These are phyloP conservation scores for Anarrhichthys ocellatus DNA, from an alignment of 2,113 vertebrate genomes.

Conservation along the genomic window DNA sequence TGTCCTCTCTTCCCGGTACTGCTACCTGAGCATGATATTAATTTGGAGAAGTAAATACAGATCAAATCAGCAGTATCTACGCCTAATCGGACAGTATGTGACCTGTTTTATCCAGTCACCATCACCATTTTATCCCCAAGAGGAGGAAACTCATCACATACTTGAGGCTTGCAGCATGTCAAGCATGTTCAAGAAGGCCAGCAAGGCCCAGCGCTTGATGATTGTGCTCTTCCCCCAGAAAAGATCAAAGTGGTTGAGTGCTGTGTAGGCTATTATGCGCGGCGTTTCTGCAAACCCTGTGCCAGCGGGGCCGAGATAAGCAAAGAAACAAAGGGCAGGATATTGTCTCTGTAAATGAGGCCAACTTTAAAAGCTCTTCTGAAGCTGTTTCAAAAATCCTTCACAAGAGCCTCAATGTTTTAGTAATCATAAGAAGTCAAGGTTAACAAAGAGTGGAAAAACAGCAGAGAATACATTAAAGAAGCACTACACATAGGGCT, in stretches of 20 bases:
- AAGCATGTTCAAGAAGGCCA: conserved; percentile 41
- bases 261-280: conserved; percentile 44
- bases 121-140: background rate
- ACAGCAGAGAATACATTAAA: conserved; percentile 50
- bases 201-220: conserved; percentile 29
- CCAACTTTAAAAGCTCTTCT: conserved; percentile 62
- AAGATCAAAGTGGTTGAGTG: conserved; percentile 61
- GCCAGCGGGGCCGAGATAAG: conserved; percentile 51
- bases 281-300: conserved; percentile 46
- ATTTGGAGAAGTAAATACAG: background rate
- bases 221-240: conserved; percentile 35
- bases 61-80: background rate
- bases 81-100: conserved; percentile 6
- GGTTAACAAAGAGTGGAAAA: conserved; percentile 37
- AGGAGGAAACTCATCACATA: conserved; percentile 28
- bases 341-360: conserved; percentile 51
- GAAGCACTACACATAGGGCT: conserved; percentile 4
- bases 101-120: background rate
- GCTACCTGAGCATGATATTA: background rate
- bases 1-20: no score
- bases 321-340: conserved; percentile 64
- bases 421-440: conserved; percentile 47
- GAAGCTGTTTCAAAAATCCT: conserved; percentile 50
- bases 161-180: conserved; percentile 34
- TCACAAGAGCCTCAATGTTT: conserved; percentile 38